A percentile compares a stretch with the other conserved stretches of the same genome.
Evolutionary conservation across 2,888 invertebrate species (phyloP).

Genomic region (Andrena flavipes): DNA sequence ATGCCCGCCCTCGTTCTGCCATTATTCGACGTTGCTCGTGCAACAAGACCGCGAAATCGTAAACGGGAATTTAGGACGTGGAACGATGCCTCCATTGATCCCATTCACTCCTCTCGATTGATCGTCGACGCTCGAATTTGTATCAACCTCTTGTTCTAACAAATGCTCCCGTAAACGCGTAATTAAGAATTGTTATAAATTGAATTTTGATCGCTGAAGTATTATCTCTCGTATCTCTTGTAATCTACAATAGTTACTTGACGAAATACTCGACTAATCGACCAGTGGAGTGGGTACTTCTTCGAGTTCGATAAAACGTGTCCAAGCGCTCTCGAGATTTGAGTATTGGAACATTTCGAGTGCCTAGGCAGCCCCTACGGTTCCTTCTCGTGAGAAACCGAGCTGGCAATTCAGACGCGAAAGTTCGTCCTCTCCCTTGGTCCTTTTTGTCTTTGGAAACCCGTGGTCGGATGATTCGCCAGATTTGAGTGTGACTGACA

Average conservation of each 20-base stretch:
- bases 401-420: not conserved
- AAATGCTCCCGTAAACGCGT: too few relatives aligned
- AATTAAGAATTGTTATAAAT: too few relatives aligned
- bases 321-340: too few relatives aligned
- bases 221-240: too few relatives aligned
- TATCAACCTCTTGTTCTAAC: not conserved
- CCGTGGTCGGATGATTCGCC: slow-evolving; percentile 63
- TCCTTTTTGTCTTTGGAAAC: slow-evolving; percentile 44
- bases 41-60: slow-evolving; percentile 3
- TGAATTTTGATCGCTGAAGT: too few relatives aligned
- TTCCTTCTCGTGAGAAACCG: slow-evolving; percentile 46
- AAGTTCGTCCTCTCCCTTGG: not conserved
- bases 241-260: too few relatives aligned
- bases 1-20: slow-evolving; percentile 34
- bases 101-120: not conserved
- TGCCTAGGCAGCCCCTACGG: not conserved
- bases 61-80: slow-evolving; percentile 16
- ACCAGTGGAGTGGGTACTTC: too few relatives aligned
- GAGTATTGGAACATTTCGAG: too few relatives aligned
- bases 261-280: too few relatives aligned
- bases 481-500: slow-evolving; percentile 71
- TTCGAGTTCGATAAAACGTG: too few relatives aligned
- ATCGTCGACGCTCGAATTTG: not conserved
- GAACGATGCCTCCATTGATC: not conserved
- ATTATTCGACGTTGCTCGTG: slow-evolving; percentile 5